phyloP scores from a whole-genome alignment of 2,888 invertebrate species.

The Lymantria monacha region DNA sequence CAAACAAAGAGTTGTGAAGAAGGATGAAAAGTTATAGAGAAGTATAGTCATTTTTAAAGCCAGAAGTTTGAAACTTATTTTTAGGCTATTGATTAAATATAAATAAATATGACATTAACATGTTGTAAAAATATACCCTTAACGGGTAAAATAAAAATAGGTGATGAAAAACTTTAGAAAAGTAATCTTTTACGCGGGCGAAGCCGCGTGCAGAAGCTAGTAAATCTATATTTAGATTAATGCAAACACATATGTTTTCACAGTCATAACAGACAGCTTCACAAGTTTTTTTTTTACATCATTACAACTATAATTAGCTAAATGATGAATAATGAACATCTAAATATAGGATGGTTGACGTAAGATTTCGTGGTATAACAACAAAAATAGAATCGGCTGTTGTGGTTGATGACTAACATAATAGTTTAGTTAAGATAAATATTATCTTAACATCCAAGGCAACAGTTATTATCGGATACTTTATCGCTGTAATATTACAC shows the following conservation, averaged over 20 bases:
- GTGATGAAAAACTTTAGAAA: too few species aligned
- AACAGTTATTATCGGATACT: neutral
- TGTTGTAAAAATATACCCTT: too few species aligned
- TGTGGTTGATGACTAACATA: conserved; percentile 3
- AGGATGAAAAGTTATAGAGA: too few species aligned
- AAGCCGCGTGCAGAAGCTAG: too few species aligned
- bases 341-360: conserved; percentile 27
- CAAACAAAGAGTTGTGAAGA: too few species aligned
- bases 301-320: conserved; percentile 18
- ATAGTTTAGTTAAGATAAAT: neutral
- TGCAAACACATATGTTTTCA: neutral
- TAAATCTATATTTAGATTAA: neutral
- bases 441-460: neutral
- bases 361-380: conserved; percentile 6
- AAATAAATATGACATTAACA: too few species aligned
- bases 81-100: too few species aligned
- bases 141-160: too few species aligned
- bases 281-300: neutral
- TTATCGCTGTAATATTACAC: neutral
- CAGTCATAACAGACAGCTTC: neutral
- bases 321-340: conserved; percentile 1
- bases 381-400: conserved; percentile 15
- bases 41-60: too few species aligned
- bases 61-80: too few species aligned
- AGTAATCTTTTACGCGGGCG: too few species aligned